Evolutionary conservation across 2,113 vertebrate genomes (phyloP), one percentile per base, ranked within the genome.

Genomic region (Semicossyphus pulcher): DNA sequence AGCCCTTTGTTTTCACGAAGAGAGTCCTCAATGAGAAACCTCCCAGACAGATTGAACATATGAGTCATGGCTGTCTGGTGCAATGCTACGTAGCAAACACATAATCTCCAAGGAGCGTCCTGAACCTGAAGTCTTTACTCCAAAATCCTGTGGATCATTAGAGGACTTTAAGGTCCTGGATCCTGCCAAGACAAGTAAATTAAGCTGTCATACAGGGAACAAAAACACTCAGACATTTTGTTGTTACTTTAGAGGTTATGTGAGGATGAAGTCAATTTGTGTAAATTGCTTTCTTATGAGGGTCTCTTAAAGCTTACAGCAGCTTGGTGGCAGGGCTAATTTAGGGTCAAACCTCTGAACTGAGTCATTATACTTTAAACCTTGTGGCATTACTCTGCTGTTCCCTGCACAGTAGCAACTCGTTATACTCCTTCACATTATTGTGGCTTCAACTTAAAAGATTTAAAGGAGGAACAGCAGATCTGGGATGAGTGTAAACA

Each of bases 311-410:
- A 51, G 63, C 29, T 58, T 72, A 83, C 29, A 44, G 76, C 81
- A 71, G 75, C 68, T 74, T 45, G 47, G 65, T 77, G 84, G 34
- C 84, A 67, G 62, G 79, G 87, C 84, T 87, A 88, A 83, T 63
- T 84, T 74, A 86, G 61, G 72, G 72, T 76, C 81, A 78, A 60
- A 80, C 68, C 72, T 37, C 78, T 73, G 71, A 71, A 71, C 77
- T n/a, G 76, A 51, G 72, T 78, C 80, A 76, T 84, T 89, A 82
- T 67, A 71, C 80, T 65, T 59, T 72, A 76, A 88, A 28, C 78
- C 49, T 31, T 48, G 59, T 49, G 74, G 41, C 44, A 75, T 81
- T 76, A 53, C 78, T 64, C 10, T 45, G 6, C 56, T 65, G 41
- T 45, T 32, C 5, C 18, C 56, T 59, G 60, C 32, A 60, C 41